Evolutionary conservation across 2,888 invertebrate species (phyloP).

Genomic region (Agapostemon virescens): DNA sequence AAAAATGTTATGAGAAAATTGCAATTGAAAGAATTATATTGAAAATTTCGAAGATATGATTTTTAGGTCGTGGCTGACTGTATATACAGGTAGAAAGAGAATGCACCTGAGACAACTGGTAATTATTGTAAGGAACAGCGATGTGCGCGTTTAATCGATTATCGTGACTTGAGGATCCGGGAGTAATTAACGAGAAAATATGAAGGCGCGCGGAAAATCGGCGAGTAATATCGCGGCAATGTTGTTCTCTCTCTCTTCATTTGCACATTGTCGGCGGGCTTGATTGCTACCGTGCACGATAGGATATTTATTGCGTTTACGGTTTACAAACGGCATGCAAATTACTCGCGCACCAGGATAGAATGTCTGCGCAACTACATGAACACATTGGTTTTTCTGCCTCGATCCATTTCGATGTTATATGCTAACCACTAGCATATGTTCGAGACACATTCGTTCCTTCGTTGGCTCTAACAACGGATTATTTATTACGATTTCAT

Average conservation of each 20-base stretch:
- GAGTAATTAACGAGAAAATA: conserved; percentile 51
- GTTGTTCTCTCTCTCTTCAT: conserved; percentile 41
- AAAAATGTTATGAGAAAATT: too few species aligned
- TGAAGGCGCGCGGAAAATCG: conserved; percentile 20
- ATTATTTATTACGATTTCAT: not conserved
- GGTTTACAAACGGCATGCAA: conserved; percentile 61
- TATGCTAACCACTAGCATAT: conserved; percentile 30
- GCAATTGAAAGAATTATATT: too few species aligned
- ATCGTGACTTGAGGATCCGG: conserved; percentile 9
- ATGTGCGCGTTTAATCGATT: conserved; percentile 42
- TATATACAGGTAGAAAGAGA: not conserved
- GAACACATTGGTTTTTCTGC: conserved; percentile 30
- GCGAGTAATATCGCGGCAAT: conserved; percentile 18
- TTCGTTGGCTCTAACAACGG: not conserved
- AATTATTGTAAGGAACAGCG: not conserved
- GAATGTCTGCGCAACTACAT: conserved; percentile 19
- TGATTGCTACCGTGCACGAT: conserved; percentile 61
- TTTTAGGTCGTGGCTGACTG: too few species aligned
- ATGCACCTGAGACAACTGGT: not conserved
- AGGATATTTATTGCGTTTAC: conserved; percentile 65
- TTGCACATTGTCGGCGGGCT: conserved; percentile 50
- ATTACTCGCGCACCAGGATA: conserved; percentile 35
- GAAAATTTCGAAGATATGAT: too few species aligned
- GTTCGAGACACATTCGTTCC: not conserved
- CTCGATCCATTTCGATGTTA: conserved; percentile 13